These are phyloP conservation scores for Thereva unica DNA, from an alignment of 2,888 invertebrate species.

Conservation along the genomic window DNA sequence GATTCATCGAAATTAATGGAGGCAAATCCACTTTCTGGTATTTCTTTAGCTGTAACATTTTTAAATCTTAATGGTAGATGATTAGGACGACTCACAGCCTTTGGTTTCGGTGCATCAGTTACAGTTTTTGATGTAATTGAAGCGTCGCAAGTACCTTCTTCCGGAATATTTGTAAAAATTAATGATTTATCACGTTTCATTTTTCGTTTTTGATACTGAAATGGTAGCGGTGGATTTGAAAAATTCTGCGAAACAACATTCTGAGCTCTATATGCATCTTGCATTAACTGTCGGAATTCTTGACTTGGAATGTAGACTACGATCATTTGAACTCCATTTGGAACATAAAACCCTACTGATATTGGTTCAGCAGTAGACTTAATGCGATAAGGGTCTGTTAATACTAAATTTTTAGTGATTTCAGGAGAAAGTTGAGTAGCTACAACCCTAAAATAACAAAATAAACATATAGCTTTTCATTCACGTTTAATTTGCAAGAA, in stretches of 20 bases:
- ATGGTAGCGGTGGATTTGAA: conserved; percentile 47
- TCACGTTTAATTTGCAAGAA: not conserved
- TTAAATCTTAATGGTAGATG: conserved; percentile 65
- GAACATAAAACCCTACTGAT: conserved; percentile 70
- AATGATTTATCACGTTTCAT: conserved; percentile 80
- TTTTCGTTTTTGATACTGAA: conserved; percentile 55
- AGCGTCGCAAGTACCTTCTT: conserved; percentile 63
- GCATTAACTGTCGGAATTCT: conserved; percentile 63
- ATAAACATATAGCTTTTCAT: not conserved
- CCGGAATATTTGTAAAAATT: conserved; percentile 81
- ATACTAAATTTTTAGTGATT: conserved; percentile 76
- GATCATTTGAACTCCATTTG: conserved; percentile 79
- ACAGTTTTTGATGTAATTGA: not conserved
- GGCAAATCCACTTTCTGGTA: conserved; percentile 55
- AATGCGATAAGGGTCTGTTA: conserved; percentile 82
- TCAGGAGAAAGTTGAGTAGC: conserved; percentile 76
- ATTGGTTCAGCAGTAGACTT: conserved; percentile 78
- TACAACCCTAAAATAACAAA: conserved; percentile 67
- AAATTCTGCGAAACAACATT: conserved; percentile 53
- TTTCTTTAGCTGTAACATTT: conserved; percentile 53
- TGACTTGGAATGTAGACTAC: conserved; percentile 73
- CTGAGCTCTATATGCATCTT: conserved; percentile 58
- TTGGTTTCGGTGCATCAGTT: conserved; percentile 42
- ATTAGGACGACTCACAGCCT: conserved; percentile 60
- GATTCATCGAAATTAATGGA: conserved; percentile 62